These are phyloP conservation scores for Pseudotriccus pelzelni DNA, from an alignment of 2,797 vertebrate genomes.

Conservation along the genomic window DNA sequence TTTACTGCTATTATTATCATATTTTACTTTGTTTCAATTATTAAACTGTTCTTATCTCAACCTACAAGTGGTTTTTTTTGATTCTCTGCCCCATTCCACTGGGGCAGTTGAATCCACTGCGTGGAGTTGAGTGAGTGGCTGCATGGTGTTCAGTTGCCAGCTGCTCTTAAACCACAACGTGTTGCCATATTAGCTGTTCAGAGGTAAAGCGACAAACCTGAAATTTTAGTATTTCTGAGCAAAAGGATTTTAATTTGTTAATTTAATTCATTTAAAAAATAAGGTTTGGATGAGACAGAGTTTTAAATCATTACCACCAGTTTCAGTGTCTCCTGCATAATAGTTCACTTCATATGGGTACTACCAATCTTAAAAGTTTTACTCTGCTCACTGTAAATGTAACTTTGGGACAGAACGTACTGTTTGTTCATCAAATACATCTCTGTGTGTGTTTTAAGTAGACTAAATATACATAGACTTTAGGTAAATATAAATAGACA, in stretches of 20 bases:
- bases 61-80: neutral
- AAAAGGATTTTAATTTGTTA: neutral
- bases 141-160: neutral
- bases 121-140: neutral
- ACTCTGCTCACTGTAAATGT: neutral
- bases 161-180: fast-evolving
- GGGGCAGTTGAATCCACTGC: fast-evolving
- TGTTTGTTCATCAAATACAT: conserved; percentile 29
- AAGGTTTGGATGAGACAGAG: neutral
- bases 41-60: neutral
- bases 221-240: neutral
- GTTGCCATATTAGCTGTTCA: neutral
- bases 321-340: neutral
- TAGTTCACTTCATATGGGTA: neutral
- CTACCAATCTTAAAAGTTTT: neutral
- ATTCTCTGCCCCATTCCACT: neutral
- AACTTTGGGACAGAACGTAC: neutral
- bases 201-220: neutral
- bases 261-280: neutral
- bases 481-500: conserved; percentile 4
- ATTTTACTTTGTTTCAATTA: neutral
- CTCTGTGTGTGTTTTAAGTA: neutral
- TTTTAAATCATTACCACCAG: neutral
- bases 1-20: neutral
- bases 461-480: neutral